phyloP scores from a whole-genome alignment of 2,113 vertebrate species.

The Saccopteryx leptura region DNA sequence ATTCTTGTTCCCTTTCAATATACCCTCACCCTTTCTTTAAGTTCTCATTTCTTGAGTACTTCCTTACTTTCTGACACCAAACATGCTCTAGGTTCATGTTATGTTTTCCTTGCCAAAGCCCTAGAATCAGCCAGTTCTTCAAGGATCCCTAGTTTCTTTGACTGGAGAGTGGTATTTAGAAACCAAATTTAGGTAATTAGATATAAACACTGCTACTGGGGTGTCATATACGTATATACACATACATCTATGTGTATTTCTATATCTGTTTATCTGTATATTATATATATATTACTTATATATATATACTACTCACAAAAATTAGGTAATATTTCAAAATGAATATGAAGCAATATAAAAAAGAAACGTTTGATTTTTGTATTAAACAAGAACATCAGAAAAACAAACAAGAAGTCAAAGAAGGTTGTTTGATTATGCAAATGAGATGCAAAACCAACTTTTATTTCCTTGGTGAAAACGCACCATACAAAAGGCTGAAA shows the following conservation, averaged over 20 bases:
- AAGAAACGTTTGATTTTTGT: no score
- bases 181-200: slow-evolving; percentile 3
- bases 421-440: no score
- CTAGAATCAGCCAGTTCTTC: not conserved
- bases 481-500: no score
- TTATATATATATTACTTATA: not conserved
- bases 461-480: no score
- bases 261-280: not conserved
- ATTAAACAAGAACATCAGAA: no score
- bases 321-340: no score
- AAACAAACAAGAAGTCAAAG: no score
- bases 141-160: not conserved
- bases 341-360: no score
- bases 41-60: not conserved
- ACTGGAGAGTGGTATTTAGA: slow-evolving; percentile 24
- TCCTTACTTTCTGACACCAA: slow-evolving; percentile 11
- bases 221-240: not conserved
- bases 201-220: not conserved
- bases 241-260: not conserved
- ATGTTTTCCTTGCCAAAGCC: not conserved
- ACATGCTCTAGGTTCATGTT: not conserved
- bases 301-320: not conserved
- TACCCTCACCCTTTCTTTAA: not conserved
- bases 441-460: no score
- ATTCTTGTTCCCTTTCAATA: not conserved